phyloP scores from a whole-genome alignment of 1,140 invertebrate species.

The Sinonovacula constricta region DNA sequence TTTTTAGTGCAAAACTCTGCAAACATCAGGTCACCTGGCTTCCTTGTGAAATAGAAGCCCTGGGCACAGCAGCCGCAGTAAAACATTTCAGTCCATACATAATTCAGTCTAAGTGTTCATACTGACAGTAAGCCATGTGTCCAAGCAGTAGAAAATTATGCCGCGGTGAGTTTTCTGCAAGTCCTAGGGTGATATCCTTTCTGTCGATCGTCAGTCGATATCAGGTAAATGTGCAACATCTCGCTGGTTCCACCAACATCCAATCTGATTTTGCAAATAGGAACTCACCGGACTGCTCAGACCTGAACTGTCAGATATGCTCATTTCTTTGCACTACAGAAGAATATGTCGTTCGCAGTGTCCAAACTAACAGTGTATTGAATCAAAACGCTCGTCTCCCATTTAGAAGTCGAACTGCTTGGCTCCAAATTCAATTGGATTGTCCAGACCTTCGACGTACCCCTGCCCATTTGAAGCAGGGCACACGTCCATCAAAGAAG shows the following conservation, averaged over 20 bases:
- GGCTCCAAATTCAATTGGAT: constrained; percentile 47
- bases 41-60: constrained; percentile 36
- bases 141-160: constrained; percentile 44
- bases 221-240: constrained; percentile 24
- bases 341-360: constrained; percentile 18
- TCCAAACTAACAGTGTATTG: constrained; percentile 22
- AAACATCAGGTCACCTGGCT: constrained; percentile 35
- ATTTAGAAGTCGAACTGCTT: constrained; percentile 50
- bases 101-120: constrained; percentile 42
- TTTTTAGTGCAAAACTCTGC: constrained; percentile 53
- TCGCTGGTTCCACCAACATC: constrained; percentile 13
- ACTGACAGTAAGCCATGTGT: constrained; percentile 59
- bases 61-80: constrained; percentile 7
- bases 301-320: constrained; percentile 45
- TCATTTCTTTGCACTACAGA: constrained; percentile 16
- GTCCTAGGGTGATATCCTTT: constrained; percentile 52
- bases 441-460: constrained; percentile 39
- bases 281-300: constrained; percentile 35
- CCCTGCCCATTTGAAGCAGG: constrained; percentile 34
- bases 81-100: constrained; percentile 58
- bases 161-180: constrained; percentile 51
- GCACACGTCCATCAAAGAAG: constrained; percentile 53
- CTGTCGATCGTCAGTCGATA: constrained; percentile 47
- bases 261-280: constrained; percentile 54
- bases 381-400: constrained; percentile 19